Base-by-base conservation (phyloP, 2,113 vertebrate genomes). In the Pungitius pungitius region DNA sequence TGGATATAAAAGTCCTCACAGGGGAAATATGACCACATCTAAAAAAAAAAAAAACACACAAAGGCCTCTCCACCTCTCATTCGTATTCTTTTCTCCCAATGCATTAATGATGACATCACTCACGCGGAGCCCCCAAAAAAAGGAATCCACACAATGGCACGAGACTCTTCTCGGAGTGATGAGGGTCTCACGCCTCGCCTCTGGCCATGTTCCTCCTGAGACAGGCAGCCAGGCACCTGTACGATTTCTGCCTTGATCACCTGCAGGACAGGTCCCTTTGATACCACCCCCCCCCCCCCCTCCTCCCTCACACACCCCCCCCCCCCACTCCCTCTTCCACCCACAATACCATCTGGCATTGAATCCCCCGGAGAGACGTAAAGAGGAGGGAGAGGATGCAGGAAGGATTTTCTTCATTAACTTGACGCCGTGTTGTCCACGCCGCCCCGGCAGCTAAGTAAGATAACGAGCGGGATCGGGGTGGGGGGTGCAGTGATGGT, bases 221-320 rank as follows among this genome's bases (percentile, higher is more conserved):
- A 88, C 72, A 75, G 76, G 59, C 65, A 60, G 81, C 55, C 57
- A 86, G 83, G 82, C 88, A 87, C 84, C 83, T 89, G 84, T 80
- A 73, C 55, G 84, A 89, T 76, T 84, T 86, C 75, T 73, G 49
- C 82, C 90, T 89, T 90, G 85, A 90, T 88, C 87, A 84, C 75
- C 65, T 18, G 49, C 59, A 72, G 78, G 78, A 80, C 88, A 84
- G 82, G 61, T 42, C 52, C 24, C 80, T 81, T 87, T 90, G 88
- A 85, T 79, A 68, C 54, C 35, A 7, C 61, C 47, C 17, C 20
- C 57, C 56, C 1, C 8, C 33, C 22, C 37, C 20, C 40, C 59
- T 3, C 35, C 15, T 37, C 27, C 40, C 11, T 18, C 52, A 4
- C 30, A 40, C 42, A 74, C 77, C 76, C 54, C 40, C 11, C 26